Evolutionary conservation across 2,797 vertebrate genomes (phyloP), one percentile per base, ranked within the genome.

Genomic region (Hydrolagus colliei): DNA sequence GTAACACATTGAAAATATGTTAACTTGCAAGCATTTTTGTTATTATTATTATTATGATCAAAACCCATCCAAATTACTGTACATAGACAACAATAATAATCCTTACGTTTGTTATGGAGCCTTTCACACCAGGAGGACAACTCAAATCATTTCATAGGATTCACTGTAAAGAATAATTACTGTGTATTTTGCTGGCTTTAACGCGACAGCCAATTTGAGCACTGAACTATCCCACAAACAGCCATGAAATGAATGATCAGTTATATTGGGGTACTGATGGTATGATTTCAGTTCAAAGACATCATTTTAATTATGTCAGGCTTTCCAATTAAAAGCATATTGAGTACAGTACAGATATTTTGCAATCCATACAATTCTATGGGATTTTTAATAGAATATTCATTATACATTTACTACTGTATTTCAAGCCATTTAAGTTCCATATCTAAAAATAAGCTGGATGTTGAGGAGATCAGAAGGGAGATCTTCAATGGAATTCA

Each of bases 401-500:
- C 27, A 27, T 3, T 52, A 6, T 52, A 52, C 41, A 52, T 27
- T 27, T 27, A 27, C 41, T 52, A 52, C 6, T 52, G 6, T 52
- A 52, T 52, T 52, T 52, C 2, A 52, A 52, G 41, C 1, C 41
- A 52, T 52, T 52, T 52, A 3, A 3, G 41, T 52, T 52, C 41
- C 41, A 77, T n/a, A 61, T 22, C 35, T 52, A 59, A 77, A 61
- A 65, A 11, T 18, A 68, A 27, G 41, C 67, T 65, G n/a, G 14
- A 18, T 67, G 62, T 52, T 68, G 27, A 20, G 8, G 62, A 74
- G 32, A 32, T 79, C n/a, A 27, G 61, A 65, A 65, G 62, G 22
- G 52, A 63, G n/a, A 78, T 52, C 76, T 27, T 62, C 12, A 65
- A 62, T 63, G 68, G 27, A 68, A 41, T 82, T 82, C 79, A 82